Percentiles rank a stretch among this genome's conserved stretches.
These are phyloP conservation scores for Hemithea aestivaria DNA, from an alignment of 2,888 invertebrate genomes.

Conservation along the genomic window DNA sequence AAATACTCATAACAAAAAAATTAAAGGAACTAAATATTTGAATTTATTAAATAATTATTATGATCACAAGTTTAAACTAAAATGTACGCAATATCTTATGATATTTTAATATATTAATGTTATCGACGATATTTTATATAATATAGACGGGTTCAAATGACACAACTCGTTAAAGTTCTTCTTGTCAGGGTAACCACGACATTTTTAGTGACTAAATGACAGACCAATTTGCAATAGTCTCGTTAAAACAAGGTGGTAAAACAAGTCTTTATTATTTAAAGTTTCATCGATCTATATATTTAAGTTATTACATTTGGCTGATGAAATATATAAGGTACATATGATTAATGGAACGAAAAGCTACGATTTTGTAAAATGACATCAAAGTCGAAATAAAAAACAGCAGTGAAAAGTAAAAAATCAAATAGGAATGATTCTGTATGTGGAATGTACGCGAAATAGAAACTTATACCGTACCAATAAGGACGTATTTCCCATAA, in stretches of 20 bases:
- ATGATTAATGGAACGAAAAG: conserved; percentile 42
- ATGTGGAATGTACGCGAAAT: conserved; percentile 31
- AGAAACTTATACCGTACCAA: conserved; percentile 34
- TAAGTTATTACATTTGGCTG: conserved; percentile 74
- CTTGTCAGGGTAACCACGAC: no score
- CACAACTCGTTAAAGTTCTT: no score
- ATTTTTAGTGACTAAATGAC: no score
- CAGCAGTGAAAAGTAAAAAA: conserved; percentile 25
- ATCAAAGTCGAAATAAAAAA: conserved; percentile 17
- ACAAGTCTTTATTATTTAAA: no score
- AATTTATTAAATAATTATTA: conserved; percentile 53
- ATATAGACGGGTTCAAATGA: no score
- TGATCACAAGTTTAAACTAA: conserved; percentile 71
- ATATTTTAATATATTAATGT: conserved; percentile 58
- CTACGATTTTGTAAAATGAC: conserved; percentile 19
- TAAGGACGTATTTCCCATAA: conserved; percentile 37
- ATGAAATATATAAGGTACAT: conserved; percentile 42
- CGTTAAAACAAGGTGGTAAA: no score
- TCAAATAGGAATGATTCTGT: conserved; percentile 28
- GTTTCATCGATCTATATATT: conserved; percentile 38
- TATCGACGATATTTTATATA: no score
- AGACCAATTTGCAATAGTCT: no score
- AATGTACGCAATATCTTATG: conserved; percentile 57
- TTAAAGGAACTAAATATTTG: conserved; percentile 75
- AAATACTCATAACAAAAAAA: conserved; percentile 72